Percentiles rank a stretch among this genome's conserved stretches.
Conservation (phyloP, 2,113 vertebrate species). For the Epinephelus lanceolatus region DNA sequence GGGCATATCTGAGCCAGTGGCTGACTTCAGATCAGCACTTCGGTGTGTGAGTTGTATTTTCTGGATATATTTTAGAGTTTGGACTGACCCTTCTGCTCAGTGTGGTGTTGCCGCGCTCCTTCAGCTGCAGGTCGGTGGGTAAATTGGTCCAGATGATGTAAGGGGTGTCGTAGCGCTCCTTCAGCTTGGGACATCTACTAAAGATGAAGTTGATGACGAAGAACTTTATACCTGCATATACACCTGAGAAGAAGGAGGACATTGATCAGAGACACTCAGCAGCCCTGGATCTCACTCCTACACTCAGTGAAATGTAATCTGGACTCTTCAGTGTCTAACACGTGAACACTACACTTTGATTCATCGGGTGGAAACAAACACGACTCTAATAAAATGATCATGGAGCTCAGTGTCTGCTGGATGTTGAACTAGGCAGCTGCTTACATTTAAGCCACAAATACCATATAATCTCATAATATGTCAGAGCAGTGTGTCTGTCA, state of each 20-base stretch:
- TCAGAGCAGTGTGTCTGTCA: background rate
- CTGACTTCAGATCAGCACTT: background rate
- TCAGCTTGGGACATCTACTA: constrained; percentile 93
- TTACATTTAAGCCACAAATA: background rate
- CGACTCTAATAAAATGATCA: no score
- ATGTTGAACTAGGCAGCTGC: background rate
- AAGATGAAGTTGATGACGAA: constrained; percentile 98
- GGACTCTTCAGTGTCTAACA: background rate
- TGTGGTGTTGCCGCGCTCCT: constrained; percentile 87
- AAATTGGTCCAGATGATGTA: constrained; percentile 93
- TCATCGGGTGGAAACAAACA: no score
- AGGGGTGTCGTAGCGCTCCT: constrained; percentile 94
- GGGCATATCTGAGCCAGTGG: background rate
- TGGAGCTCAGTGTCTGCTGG: no score
- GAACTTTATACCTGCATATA: constrained; percentile 96
- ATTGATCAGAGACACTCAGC: no score
- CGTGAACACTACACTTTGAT: no score
- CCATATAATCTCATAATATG: background rate
- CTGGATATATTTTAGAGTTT: background rate
- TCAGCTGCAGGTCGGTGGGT: constrained; percentile 96
- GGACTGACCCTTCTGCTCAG: constrained; percentile 88
- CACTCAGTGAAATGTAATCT: background rate
- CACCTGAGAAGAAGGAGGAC: constrained; percentile 78
- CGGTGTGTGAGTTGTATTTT: background rate
- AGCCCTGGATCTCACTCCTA: no score